Evolutionary conservation across 2,113 vertebrate genomes (phyloP), one percentile per base, ranked within the genome.

Genomic region (Phaetusa simplex): DNA sequence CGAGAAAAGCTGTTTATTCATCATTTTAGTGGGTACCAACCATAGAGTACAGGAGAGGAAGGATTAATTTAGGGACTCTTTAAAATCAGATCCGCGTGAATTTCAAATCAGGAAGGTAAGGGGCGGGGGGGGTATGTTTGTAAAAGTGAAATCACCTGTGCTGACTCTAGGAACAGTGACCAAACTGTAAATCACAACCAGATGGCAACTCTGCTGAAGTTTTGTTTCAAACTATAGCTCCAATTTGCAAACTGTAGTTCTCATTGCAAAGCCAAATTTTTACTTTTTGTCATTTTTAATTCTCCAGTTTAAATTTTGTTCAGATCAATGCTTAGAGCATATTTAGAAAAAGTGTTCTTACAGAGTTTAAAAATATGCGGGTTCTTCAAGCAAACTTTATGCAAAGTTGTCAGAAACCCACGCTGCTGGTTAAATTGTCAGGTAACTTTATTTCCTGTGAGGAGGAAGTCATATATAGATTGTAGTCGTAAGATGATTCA

Each of bases 401-500:
- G 45, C 64, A 70, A 88, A 95, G 53, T 93, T 95, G 78, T 91
- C 78, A 83, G 74, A 82, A 95, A 47, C 91, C 94, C 86, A 95
- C 86, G 15, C 89, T 90, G 15, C 81, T 87, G 86, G 81, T 79
- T 94, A 78, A 95, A 78, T 78, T 95, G 84, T 95, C 94, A 95
- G 94, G 93, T 97, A 97, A 73, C 74, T 91, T 94, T 77, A 85
- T 95, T 95, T 95, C 91, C 94, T 95, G 52, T 58, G 84, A 96
- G 86, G 81, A 95, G 53, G 83, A 85, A 91, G 73, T 82, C 84
- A 67, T 65, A 88, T 94, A 88, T 93, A 88, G 90, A 78, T 94
- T 81, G 79, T 88, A 92, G 55, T 88, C 5, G n/a, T 93, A 94
- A 96, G 93, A 91, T 97, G 94, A 96, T 94, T 97, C 90, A 96